Percentiles rank a stretch among this genome's conserved stretches.
Evolutionary conservation across 2,113 vertebrate genomes (phyloP).

Genomic region (Scomber colias): DNA sequence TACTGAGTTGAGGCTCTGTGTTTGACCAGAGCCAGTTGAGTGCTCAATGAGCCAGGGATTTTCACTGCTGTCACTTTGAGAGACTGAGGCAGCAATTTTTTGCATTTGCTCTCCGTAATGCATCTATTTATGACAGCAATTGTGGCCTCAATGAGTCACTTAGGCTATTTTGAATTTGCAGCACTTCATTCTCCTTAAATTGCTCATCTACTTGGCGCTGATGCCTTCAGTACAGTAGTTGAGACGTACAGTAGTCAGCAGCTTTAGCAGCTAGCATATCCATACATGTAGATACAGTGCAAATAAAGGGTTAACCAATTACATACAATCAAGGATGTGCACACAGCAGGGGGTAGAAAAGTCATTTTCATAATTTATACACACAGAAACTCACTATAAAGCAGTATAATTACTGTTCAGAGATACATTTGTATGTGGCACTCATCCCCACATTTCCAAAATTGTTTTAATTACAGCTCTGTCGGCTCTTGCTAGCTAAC

Average conservation of each 20-base stretch:
- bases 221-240: neutral
- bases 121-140: conserved; percentile 15
- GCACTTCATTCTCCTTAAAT: conserved; percentile 9
- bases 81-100: conserved; percentile 14
- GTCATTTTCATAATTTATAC: neutral
- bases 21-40: conserved; percentile 8
- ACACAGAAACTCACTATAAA: neutral
- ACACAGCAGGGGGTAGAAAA: neutral
- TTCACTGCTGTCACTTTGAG: conserved; percentile 1
- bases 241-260: neutral
- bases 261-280: neutral
- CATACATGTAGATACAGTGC: neutral
- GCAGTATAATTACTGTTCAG: neutral
- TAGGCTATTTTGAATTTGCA: conserved; percentile 20
- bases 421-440: too few species aligned
- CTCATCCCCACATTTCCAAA: neutral
- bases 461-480: too few species aligned
- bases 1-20: neutral
- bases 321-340: neutral
- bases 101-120: neutral
- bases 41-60: conserved; percentile 9
- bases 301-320: neutral
- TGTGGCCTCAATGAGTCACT: conserved; percentile 37
- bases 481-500: too few species aligned
- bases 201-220: neutral